These are phyloP conservation scores for Allolobophora icterica DNA, from an alignment of 2,888 invertebrate genomes.

Conservation along the genomic window DNA sequence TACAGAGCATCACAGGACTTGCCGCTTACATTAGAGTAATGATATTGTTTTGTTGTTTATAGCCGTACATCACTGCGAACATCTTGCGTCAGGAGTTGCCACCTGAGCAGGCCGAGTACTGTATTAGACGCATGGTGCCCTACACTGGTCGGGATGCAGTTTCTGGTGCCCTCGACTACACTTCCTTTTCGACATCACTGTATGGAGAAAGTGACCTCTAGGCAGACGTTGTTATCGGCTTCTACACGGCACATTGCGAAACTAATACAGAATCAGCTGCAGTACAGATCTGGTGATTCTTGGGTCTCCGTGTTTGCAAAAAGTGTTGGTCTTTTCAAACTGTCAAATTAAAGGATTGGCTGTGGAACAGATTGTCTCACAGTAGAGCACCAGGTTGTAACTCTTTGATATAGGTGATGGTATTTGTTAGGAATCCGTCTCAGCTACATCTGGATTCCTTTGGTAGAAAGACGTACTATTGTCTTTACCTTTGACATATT, in stretches of 20 bases:
- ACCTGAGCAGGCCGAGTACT: conserved; percentile 99
- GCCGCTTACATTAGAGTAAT: background rate
- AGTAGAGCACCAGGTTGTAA: background rate
- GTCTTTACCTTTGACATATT: background rate
- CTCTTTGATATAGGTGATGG: background rate
- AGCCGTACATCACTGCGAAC: conserved; percentile 84
- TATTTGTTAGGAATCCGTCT: background rate
- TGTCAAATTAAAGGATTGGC: background rate
- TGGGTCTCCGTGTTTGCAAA: background rate
- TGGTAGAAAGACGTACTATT: background rate
- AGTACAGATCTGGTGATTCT: background rate
- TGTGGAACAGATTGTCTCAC: background rate
- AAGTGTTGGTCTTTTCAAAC: background rate
- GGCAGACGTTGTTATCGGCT: background rate
- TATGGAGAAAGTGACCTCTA: conserved; percentile 70
- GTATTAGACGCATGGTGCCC: conserved; percentile 98
- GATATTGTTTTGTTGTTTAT: conserved; percentile 34
- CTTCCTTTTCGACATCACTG: conserved; percentile 97
- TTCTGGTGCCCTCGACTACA: conserved; percentile 95
- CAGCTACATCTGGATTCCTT: background rate
- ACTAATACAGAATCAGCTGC: background rate
- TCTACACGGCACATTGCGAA: background rate
- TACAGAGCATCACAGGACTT: too few relatives aligned
- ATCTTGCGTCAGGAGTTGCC: conserved; percentile 97
- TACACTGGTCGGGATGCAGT: conserved; percentile 88